A percentile compares a stretch with the other conserved stretches of the same genome.
These are phyloP conservation scores for Arizona elegans DNA, from an alignment of 2,113 vertebrate species.

Conservation along the genomic window DNA sequence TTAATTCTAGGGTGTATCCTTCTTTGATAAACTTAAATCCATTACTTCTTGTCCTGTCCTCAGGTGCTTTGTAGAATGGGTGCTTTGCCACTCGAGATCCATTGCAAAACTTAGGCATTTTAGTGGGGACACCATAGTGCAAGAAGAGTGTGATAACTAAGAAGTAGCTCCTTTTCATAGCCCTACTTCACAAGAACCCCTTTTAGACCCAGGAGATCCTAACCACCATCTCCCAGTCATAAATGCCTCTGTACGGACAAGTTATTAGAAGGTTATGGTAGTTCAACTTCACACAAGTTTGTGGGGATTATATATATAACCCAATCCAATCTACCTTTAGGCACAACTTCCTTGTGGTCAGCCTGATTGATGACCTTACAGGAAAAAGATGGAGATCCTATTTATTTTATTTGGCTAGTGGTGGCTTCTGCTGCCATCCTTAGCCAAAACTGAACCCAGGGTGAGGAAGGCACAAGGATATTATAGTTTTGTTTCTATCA, in stretches of 20 bases:
- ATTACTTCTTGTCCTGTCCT: background rate
- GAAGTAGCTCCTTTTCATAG: background rate
- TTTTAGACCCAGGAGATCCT: background rate
- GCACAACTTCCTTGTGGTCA: background rate
- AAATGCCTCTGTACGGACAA: background rate
- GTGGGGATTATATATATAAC: background rate
- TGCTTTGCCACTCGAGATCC: background rate
- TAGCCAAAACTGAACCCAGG: background rate
- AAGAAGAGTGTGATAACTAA: background rate
- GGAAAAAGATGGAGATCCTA: background rate
- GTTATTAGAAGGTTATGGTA: background rate
- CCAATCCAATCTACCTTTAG: background rate
- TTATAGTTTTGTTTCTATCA: background rate
- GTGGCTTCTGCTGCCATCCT: background rate
- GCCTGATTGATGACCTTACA: background rate
- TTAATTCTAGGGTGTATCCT: background rate
- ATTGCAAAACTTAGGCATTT: background rate
- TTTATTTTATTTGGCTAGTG: background rate
- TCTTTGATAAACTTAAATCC: background rate
- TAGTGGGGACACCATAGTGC: background rate
- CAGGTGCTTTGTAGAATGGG: background rate
- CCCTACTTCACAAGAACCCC: background rate
- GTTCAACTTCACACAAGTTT: background rate
- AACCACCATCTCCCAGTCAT: background rate
- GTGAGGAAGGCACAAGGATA: background rate